Base-by-base conservation (phyloP, 2,113 vertebrate species). In the Genyomyrus donnyi region DNA sequence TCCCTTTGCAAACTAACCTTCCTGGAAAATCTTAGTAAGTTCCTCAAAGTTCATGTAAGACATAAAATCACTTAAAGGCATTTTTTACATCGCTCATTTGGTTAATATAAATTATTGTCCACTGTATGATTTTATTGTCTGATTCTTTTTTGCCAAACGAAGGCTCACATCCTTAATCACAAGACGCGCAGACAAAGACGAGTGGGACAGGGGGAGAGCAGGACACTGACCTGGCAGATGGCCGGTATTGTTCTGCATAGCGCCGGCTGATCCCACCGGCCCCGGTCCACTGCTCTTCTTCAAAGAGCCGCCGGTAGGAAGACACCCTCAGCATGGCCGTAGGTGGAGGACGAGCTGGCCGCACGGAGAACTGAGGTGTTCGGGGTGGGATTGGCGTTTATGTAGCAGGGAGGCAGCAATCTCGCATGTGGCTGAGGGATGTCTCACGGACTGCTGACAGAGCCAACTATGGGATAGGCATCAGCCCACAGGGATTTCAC, bases 281-380 rank as follows among this genome's bases (percentile, higher is more conserved):
- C 19, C 80, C 2, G 11, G 90, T 92, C 94, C 94, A 94, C 74
- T 13, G 58, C 35, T 92, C 42, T 85, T 92, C 91, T 89, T 95
- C 94, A 87, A 96, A 96, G 90, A 95, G 90, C 87, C 90, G 94
- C 77, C 95, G 95, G 90, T 96, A 96, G 0, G 96, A 96, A 6
- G 96, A 96, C 90, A 95, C 95, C 91, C 95, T 91, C 92, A 96
- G 92, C 94, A 95, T 91, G 91, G 94, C 94, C 95, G 94, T 94
- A 17, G 66, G 50, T 45, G 80, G 19, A 83, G 6, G 27, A 84
- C 62, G 6, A 17, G 27, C 48, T 39, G 77, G 74, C 46, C 87
- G 90, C 66, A 87, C 45, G 74, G 50, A 91, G 93, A 91, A 53
- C 87, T 86, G 9, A 83, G 50, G 31, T 8, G 17, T 42, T 80